Evolutionary conservation across 2,113 vertebrate genomes (phyloP), one percentile per base, ranked within the genome.

Genomic region (Caloenas nicobarica): DNA sequence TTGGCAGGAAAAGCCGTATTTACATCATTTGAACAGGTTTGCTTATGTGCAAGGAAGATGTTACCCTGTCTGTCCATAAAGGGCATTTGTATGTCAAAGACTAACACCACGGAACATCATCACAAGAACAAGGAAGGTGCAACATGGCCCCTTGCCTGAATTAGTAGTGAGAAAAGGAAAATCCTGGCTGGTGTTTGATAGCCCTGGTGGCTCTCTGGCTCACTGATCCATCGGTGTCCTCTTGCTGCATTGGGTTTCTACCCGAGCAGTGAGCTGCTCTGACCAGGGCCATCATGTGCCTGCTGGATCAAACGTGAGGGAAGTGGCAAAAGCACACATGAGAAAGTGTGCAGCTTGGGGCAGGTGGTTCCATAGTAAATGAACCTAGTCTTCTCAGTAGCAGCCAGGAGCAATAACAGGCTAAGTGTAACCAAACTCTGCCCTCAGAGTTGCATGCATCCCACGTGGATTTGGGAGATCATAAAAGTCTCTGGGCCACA

Each of bases 401-500:
- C 60, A 69, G 48, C 53, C 66, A 64, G 60, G 29, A 89, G 69
- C 34, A 34, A 1, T 26, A 83, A 70, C 1, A 2, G 29, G 19
- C 6, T 10, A 64, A 25, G 17, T 2, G 16, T 53, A 62, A 64
- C 6, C 2, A 11, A 65, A 36, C 5, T 31, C 71, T 23, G 36
- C 28, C 64, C 42, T 68, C 16, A 16, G 61, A 70, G 48, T 18
- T 4, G 0, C 10, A 7, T 24, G 21, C 19, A 12, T 23, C 28
- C 31, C 31, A 0, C 48, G 38, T 0, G 0, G 16, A 48, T 68
- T 76, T 1, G 0, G 21, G 48, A 54, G 38, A 19, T 65, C 61
- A 38, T 79, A 9, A 10, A 56, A 57, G 33, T 11, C 50, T 76
- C 60, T 42, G 17, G 23, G 34, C 28, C 44, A 22, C 21, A 17